A percentile compares a stretch with the other conserved stretches of the same genome.
These are phyloP conservation scores for Odontophorus gujanensis DNA, from an alignment of 2,113 vertebrate genomes.

Conservation along the genomic window DNA sequence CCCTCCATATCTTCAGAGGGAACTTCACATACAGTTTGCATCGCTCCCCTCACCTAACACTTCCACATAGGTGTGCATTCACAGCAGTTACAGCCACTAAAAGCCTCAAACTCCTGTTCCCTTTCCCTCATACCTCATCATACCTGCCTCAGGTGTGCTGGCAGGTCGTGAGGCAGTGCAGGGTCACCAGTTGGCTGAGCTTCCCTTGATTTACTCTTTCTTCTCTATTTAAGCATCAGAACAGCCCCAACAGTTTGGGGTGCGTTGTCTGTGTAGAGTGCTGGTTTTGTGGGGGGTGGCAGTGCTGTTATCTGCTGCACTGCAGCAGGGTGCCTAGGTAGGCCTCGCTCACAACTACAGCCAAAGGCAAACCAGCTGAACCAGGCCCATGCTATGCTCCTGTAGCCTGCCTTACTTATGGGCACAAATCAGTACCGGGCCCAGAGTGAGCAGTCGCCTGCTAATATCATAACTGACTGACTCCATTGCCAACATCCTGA, in stretches of 20 bases:
- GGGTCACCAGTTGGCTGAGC: not conserved
- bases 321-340: fast-evolving
- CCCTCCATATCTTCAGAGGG: not conserved
- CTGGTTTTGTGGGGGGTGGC: fast-evolving
- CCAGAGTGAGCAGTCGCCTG: not conserved
- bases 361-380: fast-evolving
- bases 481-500: not conserved
- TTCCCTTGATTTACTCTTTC: not conserved
- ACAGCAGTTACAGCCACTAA: not conserved
- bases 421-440: fast-evolving
- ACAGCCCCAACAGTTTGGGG: not conserved
- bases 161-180: not conserved
- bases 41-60: not conserved
- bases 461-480: not conserved
- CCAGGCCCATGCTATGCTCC: fast-evolving
- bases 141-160: not conserved
- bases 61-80: fast-evolving
- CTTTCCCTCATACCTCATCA: fast-evolving
- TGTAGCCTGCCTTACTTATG: not conserved
- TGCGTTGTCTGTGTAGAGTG: fast-evolving
- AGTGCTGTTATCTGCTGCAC: not conserved
- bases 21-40: not conserved
- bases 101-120: not conserved
- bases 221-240: not conserved
- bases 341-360: fast-evolving